phyloP scores from a whole-genome alignment of 2,113 vertebrate genomes.

The Mellivora capensis region DNA sequence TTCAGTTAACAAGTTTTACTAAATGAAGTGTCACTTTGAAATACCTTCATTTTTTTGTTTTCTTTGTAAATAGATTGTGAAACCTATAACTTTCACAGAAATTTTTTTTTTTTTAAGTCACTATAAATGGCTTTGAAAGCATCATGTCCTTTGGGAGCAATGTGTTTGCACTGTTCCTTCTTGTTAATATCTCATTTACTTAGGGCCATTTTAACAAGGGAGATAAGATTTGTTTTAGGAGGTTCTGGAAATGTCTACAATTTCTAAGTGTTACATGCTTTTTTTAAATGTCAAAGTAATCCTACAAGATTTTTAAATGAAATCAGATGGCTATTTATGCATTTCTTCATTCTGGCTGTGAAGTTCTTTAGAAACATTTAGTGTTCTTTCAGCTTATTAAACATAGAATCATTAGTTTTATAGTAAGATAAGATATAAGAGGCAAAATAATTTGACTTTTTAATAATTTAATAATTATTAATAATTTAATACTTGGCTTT shows the following conservation, averaged over 20 bases:
- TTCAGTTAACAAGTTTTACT: not conserved
- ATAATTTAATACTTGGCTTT: constrained; percentile 2
- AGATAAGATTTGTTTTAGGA: not conserved
- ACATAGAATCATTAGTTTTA: not conserved
- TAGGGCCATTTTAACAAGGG: constrained; percentile 17
- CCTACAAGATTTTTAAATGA: constrained; percentile 15
- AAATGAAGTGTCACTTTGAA: constrained; percentile 5
- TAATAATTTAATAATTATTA: not conserved
- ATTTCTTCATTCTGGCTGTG: constrained; percentile 19
- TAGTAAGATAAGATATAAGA: not conserved
- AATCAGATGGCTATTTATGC: not conserved
- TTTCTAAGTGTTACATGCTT: constrained; percentile 32
- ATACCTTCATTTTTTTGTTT: constrained; percentile 4
- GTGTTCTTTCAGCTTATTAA: not conserved
- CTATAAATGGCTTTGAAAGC: not conserved
- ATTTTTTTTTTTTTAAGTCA: not conserved
- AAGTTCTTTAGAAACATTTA: not conserved
- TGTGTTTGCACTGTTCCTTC: not conserved
- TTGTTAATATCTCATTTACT: not conserved
- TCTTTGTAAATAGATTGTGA: constrained; percentile 22
- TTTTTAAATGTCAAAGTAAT: not conserved
- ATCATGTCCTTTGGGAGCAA: not conserved
- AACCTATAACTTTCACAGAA: not conserved
- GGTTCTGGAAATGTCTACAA: not conserved
- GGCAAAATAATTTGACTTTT: constrained; percentile 12